phyloP scores from a whole-genome alignment of 2,113 vertebrate species.

The Xiphorhynchus elegans region DNA sequence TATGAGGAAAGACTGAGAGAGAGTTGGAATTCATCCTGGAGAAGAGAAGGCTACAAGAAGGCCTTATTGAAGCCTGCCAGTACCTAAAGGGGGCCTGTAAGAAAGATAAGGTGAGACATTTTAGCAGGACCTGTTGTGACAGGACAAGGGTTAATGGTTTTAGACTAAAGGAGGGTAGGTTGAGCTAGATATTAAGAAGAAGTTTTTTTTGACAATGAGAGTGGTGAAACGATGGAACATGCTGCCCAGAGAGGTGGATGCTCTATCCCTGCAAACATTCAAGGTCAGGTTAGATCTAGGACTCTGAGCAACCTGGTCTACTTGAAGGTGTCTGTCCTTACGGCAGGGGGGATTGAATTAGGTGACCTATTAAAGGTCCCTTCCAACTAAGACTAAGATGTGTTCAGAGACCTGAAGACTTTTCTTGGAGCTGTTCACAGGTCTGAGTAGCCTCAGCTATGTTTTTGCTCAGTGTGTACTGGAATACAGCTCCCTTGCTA shows the following conservation, averaged over 20 bases:
- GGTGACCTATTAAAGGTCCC: not conserved
- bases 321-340: not conserved
- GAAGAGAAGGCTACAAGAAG: rapidly evolving
- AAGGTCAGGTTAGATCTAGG: not conserved
- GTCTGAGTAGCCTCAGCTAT: not conserved
- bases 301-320: not conserved
- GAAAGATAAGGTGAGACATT: not conserved
- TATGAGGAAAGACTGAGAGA: not conserved
- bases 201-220: not conserved
- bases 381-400: not conserved
- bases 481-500: not conserved
- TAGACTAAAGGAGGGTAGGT: not conserved
- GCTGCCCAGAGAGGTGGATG: not conserved
- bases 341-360: rapidly evolving
- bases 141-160: not conserved
- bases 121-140: not conserved
- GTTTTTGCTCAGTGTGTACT: not conserved
- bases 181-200: not conserved
- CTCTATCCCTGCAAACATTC: not conserved
- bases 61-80: not conserved
- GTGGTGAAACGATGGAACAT: not conserved
- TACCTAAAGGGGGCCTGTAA: not conserved
- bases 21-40: not conserved
- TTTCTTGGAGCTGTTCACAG: not conserved
- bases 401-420: not conserved